phyloP scores from a whole-genome alignment of 2,113 vertebrate genomes.

The Trogon melanurus region DNA sequence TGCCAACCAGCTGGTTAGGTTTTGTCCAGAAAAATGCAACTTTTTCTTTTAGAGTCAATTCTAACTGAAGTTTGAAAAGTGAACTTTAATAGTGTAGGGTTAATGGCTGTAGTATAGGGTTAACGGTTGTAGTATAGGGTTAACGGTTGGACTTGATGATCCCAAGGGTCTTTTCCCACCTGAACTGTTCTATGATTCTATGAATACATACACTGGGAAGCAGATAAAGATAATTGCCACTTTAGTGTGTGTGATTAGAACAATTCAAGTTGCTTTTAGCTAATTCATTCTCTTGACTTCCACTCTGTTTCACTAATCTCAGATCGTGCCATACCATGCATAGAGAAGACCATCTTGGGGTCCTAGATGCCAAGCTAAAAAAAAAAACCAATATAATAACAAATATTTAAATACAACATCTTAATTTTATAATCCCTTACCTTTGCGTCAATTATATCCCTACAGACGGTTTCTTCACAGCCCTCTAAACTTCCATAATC shows the following conservation, averaged over 20 bases:
- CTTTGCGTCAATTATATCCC: not conserved
- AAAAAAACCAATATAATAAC: not conserved
- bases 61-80: not conserved
- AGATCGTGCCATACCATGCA: not conserved
- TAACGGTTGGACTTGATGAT: no score
- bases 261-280: not conserved
- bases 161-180: no score
- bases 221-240: not conserved
- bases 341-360: not conserved
- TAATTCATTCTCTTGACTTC: not conserved
- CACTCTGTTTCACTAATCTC: not conserved
- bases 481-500: slow-evolving; percentile 22
- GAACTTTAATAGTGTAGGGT: not conserved
- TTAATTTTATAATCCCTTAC: slow-evolving; percentile 7
- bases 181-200: no score
- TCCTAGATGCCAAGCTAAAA: not conserved
- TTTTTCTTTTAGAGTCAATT: not conserved
- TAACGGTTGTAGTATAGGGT: no score
- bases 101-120: no score
- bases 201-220: not conserved
- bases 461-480: slow-evolving; percentile 15
- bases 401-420: not conserved
- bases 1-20: not conserved
- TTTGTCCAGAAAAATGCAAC: not conserved
- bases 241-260: not conserved